A percentile compares a stretch with the other conserved stretches of the same genome.
Conservation (phyloP, 1,140 invertebrate species). For the Popillia japonica region DNA sequence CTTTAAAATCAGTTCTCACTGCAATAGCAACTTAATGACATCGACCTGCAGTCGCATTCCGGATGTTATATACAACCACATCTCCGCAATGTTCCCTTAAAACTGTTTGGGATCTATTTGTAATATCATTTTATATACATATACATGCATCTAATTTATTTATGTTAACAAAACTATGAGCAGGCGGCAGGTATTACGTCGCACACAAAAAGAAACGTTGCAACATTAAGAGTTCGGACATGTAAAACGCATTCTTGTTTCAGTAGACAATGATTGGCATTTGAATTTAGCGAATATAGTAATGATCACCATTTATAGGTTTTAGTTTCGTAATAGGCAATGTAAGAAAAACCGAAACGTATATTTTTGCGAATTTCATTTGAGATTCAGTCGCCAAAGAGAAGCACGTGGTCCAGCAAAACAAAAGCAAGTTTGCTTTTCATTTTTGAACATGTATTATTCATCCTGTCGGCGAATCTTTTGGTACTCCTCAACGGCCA, state of each 20-base stretch:
- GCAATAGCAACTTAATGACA: too few species aligned
- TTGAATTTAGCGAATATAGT: slow-evolving; percentile 47
- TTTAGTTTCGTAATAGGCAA: slow-evolving; percentile 46
- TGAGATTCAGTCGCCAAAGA: slow-evolving; percentile 41
- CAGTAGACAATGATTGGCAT: slow-evolving; percentile 43
- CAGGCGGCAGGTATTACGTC: background rate
- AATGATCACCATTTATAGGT: slow-evolving; percentile 47
- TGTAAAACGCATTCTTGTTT: background rate
- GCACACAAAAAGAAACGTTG: background rate
- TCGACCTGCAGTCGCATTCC: too few species aligned
- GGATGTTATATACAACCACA: too few species aligned
- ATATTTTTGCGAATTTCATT: slow-evolving; percentile 43
- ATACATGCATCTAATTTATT: too few species aligned
- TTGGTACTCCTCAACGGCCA: background rate
- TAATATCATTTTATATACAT: too few species aligned
- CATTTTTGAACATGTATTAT: slow-evolving; percentile 46
- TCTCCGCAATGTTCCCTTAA: too few species aligned
- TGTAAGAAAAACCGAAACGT: slow-evolving; percentile 43
- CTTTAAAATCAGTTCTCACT: too few species aligned
- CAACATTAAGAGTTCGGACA: background rate
- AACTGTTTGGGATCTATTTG: too few species aligned
- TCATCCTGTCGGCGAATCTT: slow-evolving; percentile 39
- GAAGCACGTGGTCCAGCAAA: slow-evolving; percentile 43
- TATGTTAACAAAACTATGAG: too few species aligned
- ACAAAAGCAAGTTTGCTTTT: slow-evolving; percentile 44